Conservation (phyloP, 2,888 invertebrate genomes). For the Mellilla xanthometata region DNA sequence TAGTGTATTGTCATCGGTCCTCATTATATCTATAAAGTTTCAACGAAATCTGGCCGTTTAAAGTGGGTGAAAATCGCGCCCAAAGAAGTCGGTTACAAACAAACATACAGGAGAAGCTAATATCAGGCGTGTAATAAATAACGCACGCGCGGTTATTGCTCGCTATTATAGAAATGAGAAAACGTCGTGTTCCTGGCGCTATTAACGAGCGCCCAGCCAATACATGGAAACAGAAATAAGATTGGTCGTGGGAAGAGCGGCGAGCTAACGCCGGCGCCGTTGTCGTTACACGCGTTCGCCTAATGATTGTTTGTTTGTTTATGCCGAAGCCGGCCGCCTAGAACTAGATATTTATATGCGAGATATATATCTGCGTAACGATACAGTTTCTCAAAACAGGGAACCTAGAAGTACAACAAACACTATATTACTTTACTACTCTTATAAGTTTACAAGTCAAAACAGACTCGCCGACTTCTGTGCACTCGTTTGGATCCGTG, state of each 20-base stretch:
- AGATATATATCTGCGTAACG: too few relatives aligned
- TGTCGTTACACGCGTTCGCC: slow-evolving; percentile 25
- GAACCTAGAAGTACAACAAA: too few relatives aligned
- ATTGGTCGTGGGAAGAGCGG: slow-evolving; percentile 20
- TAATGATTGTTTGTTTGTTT: slow-evolving; percentile 37
- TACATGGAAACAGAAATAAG: slow-evolving; percentile 35
- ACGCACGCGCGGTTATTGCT: slow-evolving; percentile 9
- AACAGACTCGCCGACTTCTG: slow-evolving; percentile 7
- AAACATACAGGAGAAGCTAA: too few relatives aligned
- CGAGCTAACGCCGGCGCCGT: slow-evolving; percentile 1
- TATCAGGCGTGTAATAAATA: slow-evolving; percentile 15
- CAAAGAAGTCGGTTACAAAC: too few relatives aligned
- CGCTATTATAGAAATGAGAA: slow-evolving; percentile 14
- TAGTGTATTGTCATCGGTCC: too few relatives aligned
- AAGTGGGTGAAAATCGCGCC: too few relatives aligned
- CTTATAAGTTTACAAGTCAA: too few relatives aligned
- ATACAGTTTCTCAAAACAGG: too few relatives aligned
- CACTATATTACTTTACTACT: too few relatives aligned
- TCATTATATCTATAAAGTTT: too few relatives aligned
- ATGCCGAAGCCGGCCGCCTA: neutral
- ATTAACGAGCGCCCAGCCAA: slow-evolving; percentile 27
- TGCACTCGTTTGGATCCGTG: slow-evolving; percentile 26
- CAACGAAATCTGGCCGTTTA: too few relatives aligned
- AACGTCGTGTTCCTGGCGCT: slow-evolving; percentile 16
- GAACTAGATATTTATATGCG: too few relatives aligned